Conservation (phyloP, 2,888 invertebrate species). For the Nemurella pictetii region DNA sequence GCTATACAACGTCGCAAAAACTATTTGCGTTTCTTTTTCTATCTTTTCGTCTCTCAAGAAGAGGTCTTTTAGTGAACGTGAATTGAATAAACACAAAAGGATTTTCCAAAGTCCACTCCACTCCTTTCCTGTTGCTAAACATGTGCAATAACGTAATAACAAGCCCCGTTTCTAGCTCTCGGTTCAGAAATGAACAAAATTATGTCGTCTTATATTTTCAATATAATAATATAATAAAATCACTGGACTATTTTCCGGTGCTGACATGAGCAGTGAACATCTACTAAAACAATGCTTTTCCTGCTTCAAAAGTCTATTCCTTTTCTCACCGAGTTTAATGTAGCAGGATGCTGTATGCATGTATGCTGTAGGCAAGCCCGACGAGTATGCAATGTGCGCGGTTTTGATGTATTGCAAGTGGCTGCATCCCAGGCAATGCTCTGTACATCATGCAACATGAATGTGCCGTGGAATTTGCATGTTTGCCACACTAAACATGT, state of each 20-base stretch:
- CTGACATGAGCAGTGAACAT: neutral
- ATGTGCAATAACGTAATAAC: neutral
- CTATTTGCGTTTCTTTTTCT: no score
- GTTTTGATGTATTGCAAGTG: neutral
- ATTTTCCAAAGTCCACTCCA: no score
- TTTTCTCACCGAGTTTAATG: neutral
- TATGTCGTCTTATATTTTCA: neutral
- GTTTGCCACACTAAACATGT: neutral
- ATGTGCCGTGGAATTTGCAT: neutral
- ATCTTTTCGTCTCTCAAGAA: no score
- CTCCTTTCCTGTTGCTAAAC: neutral
- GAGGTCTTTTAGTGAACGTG: no score
- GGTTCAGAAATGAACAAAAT: neutral
- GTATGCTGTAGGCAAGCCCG: neutral
- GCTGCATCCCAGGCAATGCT: neutral
- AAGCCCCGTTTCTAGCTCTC: neutral
- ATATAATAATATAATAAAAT: neutral
- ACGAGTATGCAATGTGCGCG: neutral
- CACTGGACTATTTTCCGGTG: neutral
- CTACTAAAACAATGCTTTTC: neutral
- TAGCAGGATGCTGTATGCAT: neutral
- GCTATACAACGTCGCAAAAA: no score
- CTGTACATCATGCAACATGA: neutral
- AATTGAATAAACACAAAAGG: no score
- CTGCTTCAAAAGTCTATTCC: neutral